Percentiles rank a stretch among this genome's conserved stretches.
Evolutionary conservation across 53 echinoderm and acorn worm genomes (phyloP).

Genomic region (Temnopleurus reevesii): DNA sequence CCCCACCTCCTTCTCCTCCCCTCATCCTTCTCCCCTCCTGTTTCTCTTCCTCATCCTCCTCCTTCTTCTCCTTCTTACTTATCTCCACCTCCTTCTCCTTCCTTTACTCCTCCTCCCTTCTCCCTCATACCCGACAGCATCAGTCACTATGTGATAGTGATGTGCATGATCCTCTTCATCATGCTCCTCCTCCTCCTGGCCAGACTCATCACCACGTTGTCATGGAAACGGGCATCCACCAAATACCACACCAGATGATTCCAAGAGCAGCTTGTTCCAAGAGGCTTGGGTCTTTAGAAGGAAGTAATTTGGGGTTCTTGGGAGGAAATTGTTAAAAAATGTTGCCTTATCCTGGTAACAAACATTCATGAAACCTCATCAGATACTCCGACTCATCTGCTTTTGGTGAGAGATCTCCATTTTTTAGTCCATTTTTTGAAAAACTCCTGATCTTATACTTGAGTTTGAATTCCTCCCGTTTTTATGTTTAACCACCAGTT

Average conservation of each 20-base stretch:
- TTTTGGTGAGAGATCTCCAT: too few relatives aligned
- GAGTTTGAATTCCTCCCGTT: too few relatives aligned
- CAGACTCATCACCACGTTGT: slow-evolving; percentile 77
- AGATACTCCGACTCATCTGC: too few relatives aligned
- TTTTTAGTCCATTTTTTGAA: too few relatives aligned
- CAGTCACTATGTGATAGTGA: slow-evolving; percentile 99
- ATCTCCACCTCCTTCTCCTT: neutral
- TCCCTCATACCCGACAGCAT: slow-evolving; percentile 60
- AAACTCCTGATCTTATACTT: too few relatives aligned
- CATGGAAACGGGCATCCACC: slow-evolving; percentile 40
- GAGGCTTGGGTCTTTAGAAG: too few relatives aligned
- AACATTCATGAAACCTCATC: too few relatives aligned
- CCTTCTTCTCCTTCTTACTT: too few relatives aligned
- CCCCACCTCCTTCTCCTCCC: neutral
- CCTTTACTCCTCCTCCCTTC: neutral
- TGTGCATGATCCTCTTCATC: slow-evolving; percentile 96
- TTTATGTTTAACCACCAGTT: too few relatives aligned
- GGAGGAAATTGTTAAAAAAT: too few relatives aligned
- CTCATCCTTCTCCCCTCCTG: neutral
- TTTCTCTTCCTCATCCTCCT: neutral
- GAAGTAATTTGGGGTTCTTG: too few relatives aligned
- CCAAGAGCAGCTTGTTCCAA: neutral
- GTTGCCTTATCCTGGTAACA: too few relatives aligned
- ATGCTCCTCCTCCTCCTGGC: slow-evolving; percentile 87
- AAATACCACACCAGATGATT: slow-evolving; percentile 7